A percentile compares a stretch with the other conserved stretches of the same genome.
phyloP scores from a whole-genome alignment of 1,140 invertebrate species.

The Watersipora subatra region DNA sequence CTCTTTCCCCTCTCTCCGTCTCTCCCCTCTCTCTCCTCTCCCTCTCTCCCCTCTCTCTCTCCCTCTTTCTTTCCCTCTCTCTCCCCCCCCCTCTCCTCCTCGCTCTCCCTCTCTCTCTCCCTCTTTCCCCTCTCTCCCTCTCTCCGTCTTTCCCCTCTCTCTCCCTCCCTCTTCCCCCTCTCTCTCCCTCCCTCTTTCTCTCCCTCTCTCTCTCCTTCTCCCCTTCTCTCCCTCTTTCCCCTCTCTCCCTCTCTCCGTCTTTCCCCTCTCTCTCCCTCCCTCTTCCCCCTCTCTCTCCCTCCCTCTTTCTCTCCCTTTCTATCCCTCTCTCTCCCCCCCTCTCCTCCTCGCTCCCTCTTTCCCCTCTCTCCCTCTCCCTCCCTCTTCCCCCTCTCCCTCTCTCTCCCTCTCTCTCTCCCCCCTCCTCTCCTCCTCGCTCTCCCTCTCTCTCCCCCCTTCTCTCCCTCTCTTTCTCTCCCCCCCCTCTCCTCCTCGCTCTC shows the following conservation, averaged over 20 bases:
- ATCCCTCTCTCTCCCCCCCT: no score
- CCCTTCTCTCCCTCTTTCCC: constrained; percentile 8
- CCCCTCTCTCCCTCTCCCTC: no score
- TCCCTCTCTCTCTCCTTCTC: constrained; percentile 10
- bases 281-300: constrained; percentile 5
- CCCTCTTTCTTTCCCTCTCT: background rate
- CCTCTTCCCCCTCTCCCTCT: no score
- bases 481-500: no score
- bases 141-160: background rate
- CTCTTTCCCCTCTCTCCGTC: constrained; percentile 1
- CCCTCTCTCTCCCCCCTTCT: no score
- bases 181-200: constrained; percentile 11
- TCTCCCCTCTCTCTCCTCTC: background rate
- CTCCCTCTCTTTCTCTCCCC: background rate
- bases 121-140: background rate
- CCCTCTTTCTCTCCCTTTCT: no score
- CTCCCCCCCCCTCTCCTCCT: constrained; percentile 1
- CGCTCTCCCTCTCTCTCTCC: no score
- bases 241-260: constrained; percentile 10
- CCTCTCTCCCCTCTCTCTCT: background rate
- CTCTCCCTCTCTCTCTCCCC: constrained; percentile 1
- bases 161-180: constrained; percentile 5
- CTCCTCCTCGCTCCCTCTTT: no score
- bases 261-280: constrained; percentile 7
- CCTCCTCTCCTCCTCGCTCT: constrained; percentile 1